These are phyloP conservation scores for Butorides virescens DNA, from an alignment of 2,113 vertebrate species.

Conservation along the genomic window DNA sequence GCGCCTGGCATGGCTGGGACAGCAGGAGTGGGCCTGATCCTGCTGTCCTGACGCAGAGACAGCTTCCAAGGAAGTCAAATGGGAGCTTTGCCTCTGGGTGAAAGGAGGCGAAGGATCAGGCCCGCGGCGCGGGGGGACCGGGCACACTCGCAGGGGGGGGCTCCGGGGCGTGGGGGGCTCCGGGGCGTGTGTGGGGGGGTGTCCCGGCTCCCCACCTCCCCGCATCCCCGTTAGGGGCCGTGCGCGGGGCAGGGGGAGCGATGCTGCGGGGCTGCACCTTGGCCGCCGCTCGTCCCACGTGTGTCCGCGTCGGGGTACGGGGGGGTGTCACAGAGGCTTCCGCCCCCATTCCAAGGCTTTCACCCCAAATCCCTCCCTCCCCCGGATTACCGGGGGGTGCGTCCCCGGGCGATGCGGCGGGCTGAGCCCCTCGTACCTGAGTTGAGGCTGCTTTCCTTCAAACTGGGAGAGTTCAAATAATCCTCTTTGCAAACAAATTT, in stretches of 20 bases:
- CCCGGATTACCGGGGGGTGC: not conserved
- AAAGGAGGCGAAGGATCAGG: constrained; percentile 60
- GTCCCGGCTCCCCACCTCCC: not conserved
- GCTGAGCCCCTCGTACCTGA: constrained; percentile 81
- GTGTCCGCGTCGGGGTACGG: not conserved
- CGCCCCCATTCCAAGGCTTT: not conserved
- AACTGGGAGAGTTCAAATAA: constrained; percentile 86
- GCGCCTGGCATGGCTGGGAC: constrained; percentile 29
- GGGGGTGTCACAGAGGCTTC: not conserved
- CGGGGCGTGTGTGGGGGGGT: not conserved
- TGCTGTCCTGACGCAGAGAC: constrained; percentile 56
- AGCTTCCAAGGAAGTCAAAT: constrained; percentile 61
- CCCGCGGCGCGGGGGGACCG: not conserved
- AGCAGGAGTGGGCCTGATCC: constrained; percentile 57
- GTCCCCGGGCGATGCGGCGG: not conserved
- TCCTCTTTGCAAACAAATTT: constrained; percentile 99
- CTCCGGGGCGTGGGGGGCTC: not conserved
- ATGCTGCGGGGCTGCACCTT: not conserved
- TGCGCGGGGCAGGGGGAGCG: not conserved
- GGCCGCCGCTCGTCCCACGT: not conserved
- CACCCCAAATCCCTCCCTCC: not conserved
- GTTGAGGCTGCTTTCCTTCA: constrained; percentile 94
- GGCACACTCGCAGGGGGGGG: not conserved
- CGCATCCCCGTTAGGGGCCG: not conserved
- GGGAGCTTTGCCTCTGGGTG: constrained; percentile 61